phyloP scores from a whole-genome alignment of 2,888 invertebrate species.

The Eristalinus aeneus region DNA sequence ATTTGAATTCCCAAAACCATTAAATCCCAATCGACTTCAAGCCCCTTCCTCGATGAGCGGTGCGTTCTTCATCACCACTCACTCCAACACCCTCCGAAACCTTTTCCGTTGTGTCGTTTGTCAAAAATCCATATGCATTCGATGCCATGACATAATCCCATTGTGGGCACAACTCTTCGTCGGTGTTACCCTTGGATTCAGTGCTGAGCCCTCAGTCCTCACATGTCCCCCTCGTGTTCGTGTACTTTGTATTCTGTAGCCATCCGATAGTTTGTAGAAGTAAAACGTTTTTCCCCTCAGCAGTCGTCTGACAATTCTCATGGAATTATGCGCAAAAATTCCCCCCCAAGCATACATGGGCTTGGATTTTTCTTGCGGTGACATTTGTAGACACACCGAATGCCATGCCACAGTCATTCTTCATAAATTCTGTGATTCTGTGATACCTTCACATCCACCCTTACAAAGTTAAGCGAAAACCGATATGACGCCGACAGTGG shows the following conservation, averaged over 20 bases:
- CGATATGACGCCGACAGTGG: conserved; percentile 7
- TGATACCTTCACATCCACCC: neutral
- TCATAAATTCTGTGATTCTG: conserved; percentile 58
- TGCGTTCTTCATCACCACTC: neutral
- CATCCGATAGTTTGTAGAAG: conserved; percentile 70
- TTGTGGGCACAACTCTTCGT: conserved; percentile 54
- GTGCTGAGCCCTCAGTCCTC: neutral
- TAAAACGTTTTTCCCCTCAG: conserved; percentile 56
- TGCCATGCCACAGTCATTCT: conserved; percentile 67
- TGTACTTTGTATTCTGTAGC: conserved; percentile 57
- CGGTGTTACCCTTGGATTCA: conserved; percentile 30
- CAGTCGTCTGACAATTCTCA: conserved; percentile 56
- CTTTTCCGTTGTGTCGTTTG: neutral
- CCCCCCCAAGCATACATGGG: conserved; percentile 37
- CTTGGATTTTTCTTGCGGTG: conserved; percentile 67
- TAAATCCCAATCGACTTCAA: neutral
- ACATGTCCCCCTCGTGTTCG: neutral
- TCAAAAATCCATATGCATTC: conserved; percentile 50
- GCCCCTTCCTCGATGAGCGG: neutral
- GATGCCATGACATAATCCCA: conserved; percentile 60
- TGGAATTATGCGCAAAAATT: conserved; percentile 66
- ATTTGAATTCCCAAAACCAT: neutral
- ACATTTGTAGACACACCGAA: conserved; percentile 70
- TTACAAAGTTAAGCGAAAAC: conserved; percentile 42
- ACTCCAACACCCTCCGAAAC: neutral